Base-by-base conservation (phyloP, 2,113 vertebrate species). In the Xerus inauris region DNA sequence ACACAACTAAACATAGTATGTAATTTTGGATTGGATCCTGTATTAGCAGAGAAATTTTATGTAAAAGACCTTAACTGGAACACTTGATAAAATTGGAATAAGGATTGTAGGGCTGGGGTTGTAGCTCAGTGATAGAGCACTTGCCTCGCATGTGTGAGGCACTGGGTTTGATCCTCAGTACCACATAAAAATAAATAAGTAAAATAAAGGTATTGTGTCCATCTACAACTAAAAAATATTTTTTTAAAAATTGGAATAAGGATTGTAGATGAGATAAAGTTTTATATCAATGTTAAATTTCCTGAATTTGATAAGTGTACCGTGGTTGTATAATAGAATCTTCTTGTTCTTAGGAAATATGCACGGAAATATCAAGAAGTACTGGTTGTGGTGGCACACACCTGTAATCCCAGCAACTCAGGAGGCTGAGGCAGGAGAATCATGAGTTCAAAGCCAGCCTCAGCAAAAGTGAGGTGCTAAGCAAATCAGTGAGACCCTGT, bases 41-140 rank as follows among this genome's bases (percentile, higher is more conserved):
- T 72, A 57, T 51, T 64, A 83, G 12, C 72, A 4, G 35, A 6
- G 45, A 26, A 35, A 90, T 57, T 54, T 71, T 62, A 22, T 42
- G 42, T 79, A 49, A 80, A 65, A 24, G 13, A 73, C 8, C 0
- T 14, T 75, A 57, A 71, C 32, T 88, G 4, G 64, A 26, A 81
- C 40, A 87, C 47, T 12, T 76, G 72, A 93, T 91, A 54, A 94
- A 93, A 87, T n/a, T 89, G 57, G 35, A 92, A 76, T 77, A 45
- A 26, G 59, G 16, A 64, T 57, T 93, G 4, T 85, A 80, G 3
- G n/a, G n/a, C n/a, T n/a, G n/a, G n/a, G n/a, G n/a, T n/a, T n/a
- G n/a, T n/a, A n/a, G n/a, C n/a, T n/a, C n/a, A n/a, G n/a, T n/a
- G n/a, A n/a, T n/a, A n/a, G n/a, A n/a, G n/a, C n/a, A n/a, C n/a